These are phyloP conservation scores for Meteorus cinctellus DNA, from an alignment of 2,888 invertebrate species.

Conservation along the genomic window DNA sequence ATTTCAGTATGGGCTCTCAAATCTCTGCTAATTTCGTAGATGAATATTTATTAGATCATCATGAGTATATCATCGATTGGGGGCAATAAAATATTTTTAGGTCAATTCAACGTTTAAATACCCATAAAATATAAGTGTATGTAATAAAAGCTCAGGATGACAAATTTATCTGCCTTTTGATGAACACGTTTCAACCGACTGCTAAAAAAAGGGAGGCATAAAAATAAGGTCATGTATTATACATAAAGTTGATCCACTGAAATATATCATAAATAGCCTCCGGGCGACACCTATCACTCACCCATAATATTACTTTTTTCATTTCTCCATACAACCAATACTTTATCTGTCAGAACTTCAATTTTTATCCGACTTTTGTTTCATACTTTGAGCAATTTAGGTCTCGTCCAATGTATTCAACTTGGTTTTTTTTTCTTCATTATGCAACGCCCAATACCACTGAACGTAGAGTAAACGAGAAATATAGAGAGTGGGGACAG, in stretches of 20 bases:
- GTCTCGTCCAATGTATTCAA: not conserved
- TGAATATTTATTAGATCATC: no score
- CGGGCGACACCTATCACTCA: conserved; percentile 35
- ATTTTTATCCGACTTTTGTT: conserved; percentile 3
- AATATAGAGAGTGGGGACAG: not conserved
- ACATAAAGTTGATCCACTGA: conserved; percentile 31
- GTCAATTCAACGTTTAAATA: no score
- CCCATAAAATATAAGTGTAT: not conserved
- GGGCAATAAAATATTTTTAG: no score
- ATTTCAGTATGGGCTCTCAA: no score
- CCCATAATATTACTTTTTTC: conserved; percentile 14
- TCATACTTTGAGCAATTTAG: not conserved
- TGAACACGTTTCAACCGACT: conserved; percentile 23
- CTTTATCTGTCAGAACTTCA: not conserved
- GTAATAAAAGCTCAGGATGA: not conserved
- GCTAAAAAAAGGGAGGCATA: not conserved
- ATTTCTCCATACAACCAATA: not conserved
- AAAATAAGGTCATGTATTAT: conserved; percentile 38
- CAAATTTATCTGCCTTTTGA: conserved; percentile 18
- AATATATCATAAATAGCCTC: conserved; percentile 33
- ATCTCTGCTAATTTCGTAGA: no score
- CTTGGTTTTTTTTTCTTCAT: not conserved
- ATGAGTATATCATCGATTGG: no score
- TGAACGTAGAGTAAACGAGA: conserved; percentile 4
- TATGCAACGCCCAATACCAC: not conserved